Conservation (phyloP, 2,888 invertebrate genomes). For the Lapara coniferarum region DNA sequence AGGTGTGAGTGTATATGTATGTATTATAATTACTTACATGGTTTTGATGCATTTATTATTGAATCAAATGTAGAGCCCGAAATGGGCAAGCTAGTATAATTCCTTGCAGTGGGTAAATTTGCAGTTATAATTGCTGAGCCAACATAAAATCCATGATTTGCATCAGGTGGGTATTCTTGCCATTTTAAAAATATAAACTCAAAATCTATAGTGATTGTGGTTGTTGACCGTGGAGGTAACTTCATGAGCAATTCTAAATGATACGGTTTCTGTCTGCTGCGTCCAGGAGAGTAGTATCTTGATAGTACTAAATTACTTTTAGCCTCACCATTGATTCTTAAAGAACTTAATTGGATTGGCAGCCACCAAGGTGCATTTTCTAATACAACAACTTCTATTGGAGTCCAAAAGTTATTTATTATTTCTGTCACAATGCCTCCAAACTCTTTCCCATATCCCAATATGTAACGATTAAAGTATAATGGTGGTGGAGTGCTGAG, state of each 20-base stretch:
- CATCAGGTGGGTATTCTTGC: constrained; percentile 99
- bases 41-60: constrained; percentile 86
- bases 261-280: constrained; percentile 92
- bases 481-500: constrained; percentile 86
- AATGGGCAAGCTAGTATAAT: constrained; percentile 90
- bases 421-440: constrained; percentile 95
- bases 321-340: constrained; percentile 86
- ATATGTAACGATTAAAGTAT: constrained; percentile 90
- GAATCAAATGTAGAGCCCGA: constrained; percentile 87
- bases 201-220: constrained; percentile 93
- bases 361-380: constrained; percentile 97
- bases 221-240: constrained; percentile 91
- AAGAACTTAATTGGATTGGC: constrained; percentile 94
- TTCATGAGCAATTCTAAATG: constrained; percentile 93
- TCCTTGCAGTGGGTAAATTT: constrained; percentile 89
- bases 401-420: constrained; percentile 90
- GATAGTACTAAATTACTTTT: constrained; percentile 83
- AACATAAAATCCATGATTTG: constrained; percentile 99
- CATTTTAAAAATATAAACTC: constrained; percentile 98
- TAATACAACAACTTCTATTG: constrained; percentile 90
- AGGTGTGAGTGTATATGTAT: too few species aligned
- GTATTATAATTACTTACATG: constrained; percentile 62
- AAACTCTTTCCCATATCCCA: constrained; percentile 95
- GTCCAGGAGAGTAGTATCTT: constrained; percentile 88
- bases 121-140: constrained; percentile 94